Base-by-base conservation (phyloP, 2,113 vertebrate species). In the Patagioenas fasciata region DNA sequence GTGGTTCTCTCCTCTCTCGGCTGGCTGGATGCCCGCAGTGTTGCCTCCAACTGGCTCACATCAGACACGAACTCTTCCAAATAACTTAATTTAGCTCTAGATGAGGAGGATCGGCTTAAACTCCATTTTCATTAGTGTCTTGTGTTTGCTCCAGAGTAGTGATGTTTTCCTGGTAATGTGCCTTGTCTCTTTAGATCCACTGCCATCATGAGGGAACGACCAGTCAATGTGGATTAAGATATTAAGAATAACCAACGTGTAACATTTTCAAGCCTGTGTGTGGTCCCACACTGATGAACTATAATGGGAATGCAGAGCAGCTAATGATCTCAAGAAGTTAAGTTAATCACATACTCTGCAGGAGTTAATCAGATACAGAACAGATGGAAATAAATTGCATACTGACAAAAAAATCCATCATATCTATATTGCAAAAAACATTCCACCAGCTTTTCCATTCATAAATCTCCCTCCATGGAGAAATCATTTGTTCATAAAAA, bases 301-400 rank as follows among this genome's bases (percentile, higher is more conserved):
- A 34, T 79, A 91, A 94, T 64, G 88, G 75, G 14, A 93, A 92
- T 65, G 73, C 77, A 94, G 88, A 95, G 73, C 72, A 79, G 65
- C 73, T 96, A 95, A 97, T 93, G 94, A 93, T 83, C 89, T 74
- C 15, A 57, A 90, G 62, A 91, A 89, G 78, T 66, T 56, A 71
- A 80, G 54, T 88, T 94, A 96, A 96, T 92, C 78, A 94, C 67
- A 79, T 7, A 56, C 88, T 85, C 94, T 61, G 77, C 88, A 94
- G 93, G 85, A 93, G 72, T 70, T 95, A 92, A 93, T 95, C 89
- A 93, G 75, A 86, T 58, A 64, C 78, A 62, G 88, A 69, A 31
- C 94, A 96, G 93, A 91, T 86, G 77, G 93, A 97, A 97, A 96
- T 85, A 89, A 95, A 95, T 84, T 90, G 77, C 7, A 24, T 3